Conservation (phyloP, 2,888 invertebrate species). For the Slavum lentiscoides region DNA sequence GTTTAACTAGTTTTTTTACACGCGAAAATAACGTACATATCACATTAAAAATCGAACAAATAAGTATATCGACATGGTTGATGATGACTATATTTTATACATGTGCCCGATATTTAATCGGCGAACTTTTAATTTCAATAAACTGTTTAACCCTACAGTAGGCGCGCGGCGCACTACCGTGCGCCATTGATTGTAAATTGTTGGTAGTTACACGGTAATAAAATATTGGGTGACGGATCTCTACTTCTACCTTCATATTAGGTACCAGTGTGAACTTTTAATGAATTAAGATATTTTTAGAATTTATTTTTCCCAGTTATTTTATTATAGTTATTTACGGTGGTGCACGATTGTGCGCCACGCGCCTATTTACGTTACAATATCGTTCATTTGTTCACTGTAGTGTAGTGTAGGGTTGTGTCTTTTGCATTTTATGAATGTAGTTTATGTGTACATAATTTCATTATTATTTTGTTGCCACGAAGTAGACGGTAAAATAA, state of each 20-base stretch:
- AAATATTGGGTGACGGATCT: background rate
- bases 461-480: background rate
- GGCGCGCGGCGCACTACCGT: too few species aligned
- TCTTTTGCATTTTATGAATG: background rate
- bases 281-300: background rate
- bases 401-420: too few species aligned
- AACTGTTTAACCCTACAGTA: too few species aligned
- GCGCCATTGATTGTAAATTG: too few species aligned
- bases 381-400: background rate
- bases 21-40: too few species aligned
- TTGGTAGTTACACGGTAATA: too few species aligned
- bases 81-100: too few species aligned
- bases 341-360: background rate
- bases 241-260: background rate
- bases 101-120: too few species aligned
- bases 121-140: too few species aligned
- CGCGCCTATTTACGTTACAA: background rate
- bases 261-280: background rate
- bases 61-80: too few species aligned
- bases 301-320: background rate
- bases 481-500: background rate
- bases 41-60: too few species aligned
- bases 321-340: background rate
- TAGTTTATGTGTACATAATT: background rate
- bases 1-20: too few species aligned